These are phyloP conservation scores for Venustaconcha ellipsiformis DNA, from an alignment of 1,140 invertebrate genomes.

Conservation along the genomic window DNA sequence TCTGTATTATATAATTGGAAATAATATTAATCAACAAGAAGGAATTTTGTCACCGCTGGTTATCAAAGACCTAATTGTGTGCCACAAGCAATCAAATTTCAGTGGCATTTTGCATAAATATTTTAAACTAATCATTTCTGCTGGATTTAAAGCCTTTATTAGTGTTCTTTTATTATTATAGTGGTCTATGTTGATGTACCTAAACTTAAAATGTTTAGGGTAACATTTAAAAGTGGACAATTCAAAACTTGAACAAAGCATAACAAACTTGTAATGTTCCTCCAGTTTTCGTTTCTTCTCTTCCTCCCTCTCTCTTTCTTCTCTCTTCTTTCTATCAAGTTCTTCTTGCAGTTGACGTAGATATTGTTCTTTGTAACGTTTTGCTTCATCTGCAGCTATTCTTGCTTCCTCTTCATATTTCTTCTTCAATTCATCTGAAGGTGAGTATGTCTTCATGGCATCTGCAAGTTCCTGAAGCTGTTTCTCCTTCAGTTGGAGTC, in stretches of 20 bases:
- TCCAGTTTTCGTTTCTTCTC: slow-evolving; percentile 57
- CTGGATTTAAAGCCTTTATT: too few species aligned
- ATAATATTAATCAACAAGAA: too few species aligned
- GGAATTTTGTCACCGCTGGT: too few species aligned
- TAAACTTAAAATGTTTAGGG: too few species aligned
- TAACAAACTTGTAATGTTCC: slow-evolving; percentile 53
- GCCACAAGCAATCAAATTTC: too few species aligned
- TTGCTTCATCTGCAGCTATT: slow-evolving; percentile 46
- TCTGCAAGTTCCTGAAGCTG: slow-evolving; percentile 62
- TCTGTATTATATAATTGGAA: too few species aligned
- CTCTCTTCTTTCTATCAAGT: slow-evolving; percentile 51
- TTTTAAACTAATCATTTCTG: too few species aligned
- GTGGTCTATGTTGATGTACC: too few species aligned
- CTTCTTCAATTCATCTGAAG: slow-evolving; percentile 54
- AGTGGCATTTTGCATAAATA: too few species aligned
- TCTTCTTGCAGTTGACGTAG: slow-evolving; percentile 58
- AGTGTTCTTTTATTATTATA: too few species aligned
- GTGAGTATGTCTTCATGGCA: slow-evolving; percentile 59
- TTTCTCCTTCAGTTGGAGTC: slow-evolving; percentile 63
- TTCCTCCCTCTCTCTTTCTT: slow-evolving; percentile 51
- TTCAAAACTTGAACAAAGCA: neutral
- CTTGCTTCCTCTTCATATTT: slow-evolving; percentile 59
- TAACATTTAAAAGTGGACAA: too few species aligned
- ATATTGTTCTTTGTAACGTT: slow-evolving; percentile 48
- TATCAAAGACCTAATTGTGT: too few species aligned